Conservation (phyloP, 1,140 invertebrate genomes). For the Sinella curviseta region DNA sequence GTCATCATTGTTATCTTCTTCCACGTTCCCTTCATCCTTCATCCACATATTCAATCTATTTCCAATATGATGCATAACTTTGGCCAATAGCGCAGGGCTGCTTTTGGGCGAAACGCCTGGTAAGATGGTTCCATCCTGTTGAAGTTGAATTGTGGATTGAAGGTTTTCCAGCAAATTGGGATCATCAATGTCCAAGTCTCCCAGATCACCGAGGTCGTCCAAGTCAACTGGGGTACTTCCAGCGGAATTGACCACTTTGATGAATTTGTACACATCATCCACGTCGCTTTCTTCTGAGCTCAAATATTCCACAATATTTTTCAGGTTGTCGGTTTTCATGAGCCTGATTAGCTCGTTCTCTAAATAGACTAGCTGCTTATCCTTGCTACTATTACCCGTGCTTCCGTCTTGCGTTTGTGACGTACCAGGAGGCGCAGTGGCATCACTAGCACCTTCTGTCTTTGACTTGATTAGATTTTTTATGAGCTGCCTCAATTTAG, state of each 20-base stretch:
- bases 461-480: conserved; percentile 71
- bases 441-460: conserved; percentile 49
- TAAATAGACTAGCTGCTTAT: conserved; percentile 46
- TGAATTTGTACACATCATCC: conserved; percentile 63
- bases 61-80: conserved; percentile 90
- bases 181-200: conserved; percentile 33
- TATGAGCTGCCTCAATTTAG: conserved; percentile 86
- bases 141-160: conserved; percentile 31
- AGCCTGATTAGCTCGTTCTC: conserved; percentile 74
- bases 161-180: conserved; percentile 32
- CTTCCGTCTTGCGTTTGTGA: conserved; percentile 50
- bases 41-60: conserved; percentile 84
- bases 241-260: conserved; percentile 35
- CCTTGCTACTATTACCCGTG: conserved; percentile 42
- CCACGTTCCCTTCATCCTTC: conserved; percentile 65
- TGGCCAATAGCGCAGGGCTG: conserved; percentile 82
- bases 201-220: conserved; percentile 31
- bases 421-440: conserved; percentile 62
- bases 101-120: conserved; percentile 63
- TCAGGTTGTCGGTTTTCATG: conserved; percentile 89
- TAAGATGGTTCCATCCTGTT: not conserved
- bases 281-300: conserved; percentile 86
- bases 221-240: conserved; percentile 21
- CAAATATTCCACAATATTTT: conserved; percentile 86
- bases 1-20: conserved; percentile 43